Percentiles rank a stretch among this genome's conserved stretches.
Evolutionary conservation across 2,113 vertebrate genomes (phyloP).

Genomic region (Nycticebus coucang): DNA sequence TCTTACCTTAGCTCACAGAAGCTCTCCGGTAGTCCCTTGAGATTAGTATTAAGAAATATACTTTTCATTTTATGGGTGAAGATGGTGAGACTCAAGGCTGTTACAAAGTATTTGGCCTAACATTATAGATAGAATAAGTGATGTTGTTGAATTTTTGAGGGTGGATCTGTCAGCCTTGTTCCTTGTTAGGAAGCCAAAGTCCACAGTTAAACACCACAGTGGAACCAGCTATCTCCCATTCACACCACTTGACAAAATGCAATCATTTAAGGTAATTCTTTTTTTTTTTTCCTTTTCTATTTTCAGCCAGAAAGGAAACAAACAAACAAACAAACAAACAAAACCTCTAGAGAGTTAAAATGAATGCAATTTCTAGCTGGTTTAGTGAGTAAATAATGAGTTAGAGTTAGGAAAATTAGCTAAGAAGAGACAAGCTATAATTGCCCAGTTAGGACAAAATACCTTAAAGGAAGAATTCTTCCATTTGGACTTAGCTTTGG

Average conservation of each 20-base stretch:
- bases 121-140: background rate
- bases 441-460: constrained; percentile 44
- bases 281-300: background rate
- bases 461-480: constrained; percentile 1
- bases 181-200: background rate
- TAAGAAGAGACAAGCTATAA: constrained; percentile 32
- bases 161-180: background rate
- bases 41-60: background rate
- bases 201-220: background rate
- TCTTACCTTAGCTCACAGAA: background rate
- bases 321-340: no score
- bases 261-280: background rate
- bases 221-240: background rate
- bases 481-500: background rate
- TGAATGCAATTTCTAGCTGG: background rate
- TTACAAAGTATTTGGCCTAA: background rate
- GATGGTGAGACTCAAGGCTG: background rate
- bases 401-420: constrained; percentile 39
- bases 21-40: background rate
- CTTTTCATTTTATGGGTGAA: background rate
- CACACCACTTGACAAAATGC: background rate
- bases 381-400: constrained; percentile 41
- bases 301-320: constrained; percentile 23
- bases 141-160: background rate
- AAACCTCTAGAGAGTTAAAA: background rate